A percentile compares a stretch with the other conserved stretches of the same genome.
These are phyloP conservation scores for Tetramorium bicarinatum DNA, from an alignment of 2,888 invertebrate species.

Conservation along the genomic window DNA sequence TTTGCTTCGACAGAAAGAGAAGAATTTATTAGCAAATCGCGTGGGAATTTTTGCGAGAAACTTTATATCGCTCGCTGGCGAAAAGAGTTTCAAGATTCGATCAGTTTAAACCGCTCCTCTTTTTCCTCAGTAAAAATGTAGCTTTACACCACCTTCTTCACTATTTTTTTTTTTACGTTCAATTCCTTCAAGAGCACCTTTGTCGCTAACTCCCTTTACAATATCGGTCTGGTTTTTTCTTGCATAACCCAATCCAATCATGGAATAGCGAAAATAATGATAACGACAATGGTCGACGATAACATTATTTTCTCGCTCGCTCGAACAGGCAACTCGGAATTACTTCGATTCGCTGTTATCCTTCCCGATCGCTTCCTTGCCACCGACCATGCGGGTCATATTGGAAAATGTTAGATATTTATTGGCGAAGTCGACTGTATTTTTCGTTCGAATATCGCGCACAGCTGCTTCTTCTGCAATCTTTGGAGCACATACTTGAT, in stretches of 20 bases:
- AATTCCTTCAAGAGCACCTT: background rate
- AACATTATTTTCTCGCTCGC: conserved; percentile 39
- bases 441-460: conserved; percentile 39
- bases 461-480: conserved; percentile 36
- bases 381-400: conserved; percentile 30
- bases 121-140: background rate
- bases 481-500: conserved; percentile 17
- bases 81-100: background rate
- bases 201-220: background rate
- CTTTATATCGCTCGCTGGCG: background rate
- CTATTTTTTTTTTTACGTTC: background rate
- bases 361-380: conserved; percentile 16
- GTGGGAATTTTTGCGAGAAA: background rate
- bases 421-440: conserved; percentile 41
- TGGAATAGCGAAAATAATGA: conserved; percentile 24
- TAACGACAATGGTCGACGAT: conserved; percentile 32
- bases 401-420: conserved; percentile 56
- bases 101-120: background rate
- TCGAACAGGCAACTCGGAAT: conserved; percentile 29
- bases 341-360: conserved; percentile 44
- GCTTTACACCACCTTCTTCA: background rate
- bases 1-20: background rate
- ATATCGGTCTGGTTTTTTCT: background rate
- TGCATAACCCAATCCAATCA: conserved; percentile 15
- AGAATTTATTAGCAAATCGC: background rate